phyloP scores from a whole-genome alignment of 2,888 invertebrate species.

The Drosophila rellima region DNA sequence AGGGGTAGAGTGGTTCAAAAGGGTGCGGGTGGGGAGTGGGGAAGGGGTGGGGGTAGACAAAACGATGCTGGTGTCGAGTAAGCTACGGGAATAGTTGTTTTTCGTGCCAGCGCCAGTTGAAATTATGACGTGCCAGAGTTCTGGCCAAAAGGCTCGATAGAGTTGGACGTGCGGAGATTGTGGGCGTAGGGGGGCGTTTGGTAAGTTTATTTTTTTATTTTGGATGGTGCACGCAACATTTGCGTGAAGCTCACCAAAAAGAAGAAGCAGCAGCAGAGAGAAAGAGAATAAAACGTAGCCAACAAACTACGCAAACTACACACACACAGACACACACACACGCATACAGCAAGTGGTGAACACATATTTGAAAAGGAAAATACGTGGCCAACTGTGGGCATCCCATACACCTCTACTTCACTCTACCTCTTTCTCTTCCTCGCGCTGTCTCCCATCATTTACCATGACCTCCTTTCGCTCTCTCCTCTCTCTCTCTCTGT shows the following conservation, averaged over 20 bases:
- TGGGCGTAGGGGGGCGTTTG: background rate
- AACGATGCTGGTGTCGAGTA: conserved; percentile 73
- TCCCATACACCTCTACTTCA: conserved; percentile 28
- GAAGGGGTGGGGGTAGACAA: conserved; percentile 39
- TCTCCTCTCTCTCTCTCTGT: conserved; percentile 50
- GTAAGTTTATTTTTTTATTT: conserved; percentile 6
- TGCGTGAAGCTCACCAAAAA: conserved; percentile 65
- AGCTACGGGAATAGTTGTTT: conserved; percentile 70
- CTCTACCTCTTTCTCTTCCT: background rate
- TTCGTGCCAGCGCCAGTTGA: conserved; percentile 61
- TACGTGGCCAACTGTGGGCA: conserved; percentile 71
- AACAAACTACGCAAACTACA: conserved; percentile 30
- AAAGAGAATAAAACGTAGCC: conserved; percentile 18
- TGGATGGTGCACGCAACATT: conserved; percentile 69
- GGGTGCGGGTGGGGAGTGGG: background rate
- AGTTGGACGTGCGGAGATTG: conserved; percentile 16
- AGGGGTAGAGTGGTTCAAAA: background rate
- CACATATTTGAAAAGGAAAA: conserved; percentile 80
- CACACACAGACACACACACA: conserved; percentile 18
- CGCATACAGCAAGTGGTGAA: conserved; percentile 63
- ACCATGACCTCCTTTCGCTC: conserved; percentile 19
- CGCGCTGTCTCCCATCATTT: conserved; percentile 6
- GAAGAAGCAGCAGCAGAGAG: conserved; percentile 11
- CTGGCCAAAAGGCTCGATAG: conserved; percentile 56
- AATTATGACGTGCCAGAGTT: conserved; percentile 73